phyloP scores from a whole-genome alignment of 2,888 invertebrate genomes.

The Tuta absoluta region DNA sequence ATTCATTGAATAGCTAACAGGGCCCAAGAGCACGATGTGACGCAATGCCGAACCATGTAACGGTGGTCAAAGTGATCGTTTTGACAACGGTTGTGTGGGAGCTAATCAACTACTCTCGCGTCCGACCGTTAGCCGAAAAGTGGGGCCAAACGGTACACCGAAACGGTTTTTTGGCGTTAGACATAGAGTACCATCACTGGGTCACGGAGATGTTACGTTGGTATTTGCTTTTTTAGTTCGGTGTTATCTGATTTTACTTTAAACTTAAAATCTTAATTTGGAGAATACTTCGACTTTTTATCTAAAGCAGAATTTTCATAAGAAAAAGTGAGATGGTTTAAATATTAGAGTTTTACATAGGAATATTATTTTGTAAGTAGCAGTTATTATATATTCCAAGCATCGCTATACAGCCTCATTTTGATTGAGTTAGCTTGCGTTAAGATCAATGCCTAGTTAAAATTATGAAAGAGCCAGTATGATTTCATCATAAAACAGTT shows the following conservation, averaged over 20 bases:
- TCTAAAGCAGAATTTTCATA: no score
- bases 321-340: no score
- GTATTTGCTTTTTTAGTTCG: no score
- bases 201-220: neutral
- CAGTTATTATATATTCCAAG: no score
- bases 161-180: constrained; percentile 58
- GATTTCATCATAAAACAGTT: constrained; percentile 61
- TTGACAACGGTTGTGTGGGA: constrained; percentile 31
- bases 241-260: neutral
- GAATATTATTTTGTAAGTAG: no score
- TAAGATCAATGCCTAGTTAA: neutral
- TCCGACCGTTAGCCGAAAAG: constrained; percentile 71
- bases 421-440: no score
- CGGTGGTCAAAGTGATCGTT: constrained; percentile 22
- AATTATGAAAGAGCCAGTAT: constrained; percentile 67
- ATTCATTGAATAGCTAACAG: no score
- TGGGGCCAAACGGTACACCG: constrained; percentile 74
- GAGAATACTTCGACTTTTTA: no score
- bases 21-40: neutral
- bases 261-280: no score
- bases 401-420: no score
- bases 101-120: constrained; percentile 70
- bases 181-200: constrained; percentile 4
- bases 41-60: constrained; percentile 16
- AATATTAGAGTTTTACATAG: no score